A percentile compares a stretch with the other conserved stretches of the same genome.
Evolutionary conservation across 2,113 vertebrate genomes (phyloP).

Genomic region (Martes martes): DNA sequence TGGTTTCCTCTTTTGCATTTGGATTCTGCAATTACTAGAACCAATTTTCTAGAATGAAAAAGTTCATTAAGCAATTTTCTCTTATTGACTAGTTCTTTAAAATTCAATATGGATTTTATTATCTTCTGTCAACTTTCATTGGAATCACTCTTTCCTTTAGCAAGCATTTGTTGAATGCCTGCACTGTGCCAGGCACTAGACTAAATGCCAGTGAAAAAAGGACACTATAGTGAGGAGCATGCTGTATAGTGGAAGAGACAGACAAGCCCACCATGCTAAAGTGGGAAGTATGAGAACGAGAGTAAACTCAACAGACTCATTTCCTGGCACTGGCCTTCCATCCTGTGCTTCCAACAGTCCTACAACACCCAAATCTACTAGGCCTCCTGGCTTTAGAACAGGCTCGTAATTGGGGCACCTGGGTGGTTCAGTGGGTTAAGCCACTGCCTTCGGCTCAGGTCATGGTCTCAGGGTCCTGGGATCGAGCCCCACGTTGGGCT

Average conservation of each 20-base stretch:
- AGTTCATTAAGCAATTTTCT: background rate
- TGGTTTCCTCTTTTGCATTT: background rate
- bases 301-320: background rate
- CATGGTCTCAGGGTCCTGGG: too few species aligned
- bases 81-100: background rate
- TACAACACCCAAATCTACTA: too few species aligned
- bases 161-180: background rate
- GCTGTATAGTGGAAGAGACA: background rate
- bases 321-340: background rate
- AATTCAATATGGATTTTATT: background rate
- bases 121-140: background rate
- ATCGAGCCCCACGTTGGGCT: too few species aligned
- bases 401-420: too few species aligned
- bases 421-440: too few species aligned
- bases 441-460: too few species aligned
- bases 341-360: background rate
- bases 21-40: background rate
- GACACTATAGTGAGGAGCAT: background rate
- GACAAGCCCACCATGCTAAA: background rate
- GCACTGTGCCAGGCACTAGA: background rate
- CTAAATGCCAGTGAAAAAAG: background rate
- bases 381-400: background rate
- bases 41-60: background rate
- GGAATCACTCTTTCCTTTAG: background rate
- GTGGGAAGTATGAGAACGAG: background rate